Conservation (phyloP, 2,113 vertebrate genomes). For the Donacobius atricapilla region DNA sequence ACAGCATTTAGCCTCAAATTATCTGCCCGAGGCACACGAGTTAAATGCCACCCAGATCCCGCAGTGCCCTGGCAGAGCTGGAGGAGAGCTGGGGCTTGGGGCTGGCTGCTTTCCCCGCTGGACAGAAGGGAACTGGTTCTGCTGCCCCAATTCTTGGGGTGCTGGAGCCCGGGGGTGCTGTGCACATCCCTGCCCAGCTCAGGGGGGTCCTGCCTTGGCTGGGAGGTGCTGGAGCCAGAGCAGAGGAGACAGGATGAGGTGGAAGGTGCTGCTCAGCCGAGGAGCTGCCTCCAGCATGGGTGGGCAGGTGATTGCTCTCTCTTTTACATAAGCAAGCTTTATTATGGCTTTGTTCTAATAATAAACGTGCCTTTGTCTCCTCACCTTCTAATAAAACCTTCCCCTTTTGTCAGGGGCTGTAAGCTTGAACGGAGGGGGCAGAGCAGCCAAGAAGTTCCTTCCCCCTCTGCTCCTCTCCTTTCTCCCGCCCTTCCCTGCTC, state of each 20-base stretch:
- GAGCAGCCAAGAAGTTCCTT: not conserved
- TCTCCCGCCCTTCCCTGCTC: not conserved
- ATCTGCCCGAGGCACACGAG: accelerated
- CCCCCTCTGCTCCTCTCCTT: not conserved
- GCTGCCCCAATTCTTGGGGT: not conserved
- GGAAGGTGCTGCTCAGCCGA: not conserved
- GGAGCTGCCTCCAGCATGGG: not conserved
- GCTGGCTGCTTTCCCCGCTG: not conserved
- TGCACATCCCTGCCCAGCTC: not conserved
- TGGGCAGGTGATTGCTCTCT: not conserved
- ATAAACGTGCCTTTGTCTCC: not conserved
- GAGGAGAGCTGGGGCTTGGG: not conserved
- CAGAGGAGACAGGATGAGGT: not conserved
- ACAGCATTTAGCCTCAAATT: not conserved
- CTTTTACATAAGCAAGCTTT: not conserved
- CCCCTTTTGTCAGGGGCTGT: not conserved
- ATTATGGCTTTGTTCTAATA: conserved; percentile 24
- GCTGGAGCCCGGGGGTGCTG: not conserved
- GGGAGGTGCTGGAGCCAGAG: not conserved
- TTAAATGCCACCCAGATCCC: accelerated
- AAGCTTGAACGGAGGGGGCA: not conserved
- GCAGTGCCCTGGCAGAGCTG: too few species aligned
- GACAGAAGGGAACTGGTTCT: not conserved
- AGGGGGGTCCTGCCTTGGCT: not conserved
- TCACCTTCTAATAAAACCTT: not conserved